Evolutionary conservation across 1,140 invertebrate species (phyloP).

Genomic region (Drosophila lini): DNA sequence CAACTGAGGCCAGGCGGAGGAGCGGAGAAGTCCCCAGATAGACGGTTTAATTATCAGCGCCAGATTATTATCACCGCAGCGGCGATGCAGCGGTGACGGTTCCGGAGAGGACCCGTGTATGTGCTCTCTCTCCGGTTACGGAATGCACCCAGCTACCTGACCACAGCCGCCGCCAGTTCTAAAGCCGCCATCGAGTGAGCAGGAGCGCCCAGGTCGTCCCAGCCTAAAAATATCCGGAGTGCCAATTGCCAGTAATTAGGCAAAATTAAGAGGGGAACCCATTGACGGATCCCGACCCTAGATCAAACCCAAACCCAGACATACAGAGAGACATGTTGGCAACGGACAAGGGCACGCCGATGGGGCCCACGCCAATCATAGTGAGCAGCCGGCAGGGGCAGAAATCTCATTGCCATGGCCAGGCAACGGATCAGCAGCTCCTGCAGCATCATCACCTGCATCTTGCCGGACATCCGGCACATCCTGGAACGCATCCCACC

Average conservation of each 20-base stretch:
- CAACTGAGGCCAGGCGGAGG: slow-evolving; percentile 47
- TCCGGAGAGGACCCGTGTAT: slow-evolving; percentile 19
- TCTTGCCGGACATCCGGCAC: slow-evolving; percentile 2
- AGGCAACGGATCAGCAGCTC: slow-evolving; percentile 43
- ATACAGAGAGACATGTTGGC: slow-evolving; percentile 42
- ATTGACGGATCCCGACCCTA: slow-evolving; percentile 8
- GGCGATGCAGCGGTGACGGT: slow-evolving; percentile 41
- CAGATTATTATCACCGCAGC: slow-evolving; percentile 70
- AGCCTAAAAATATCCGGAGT: slow-evolving; percentile 39
- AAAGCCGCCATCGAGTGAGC: slow-evolving; percentile 32
- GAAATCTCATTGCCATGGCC: slow-evolving; percentile 57
- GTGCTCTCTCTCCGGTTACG: slow-evolving; percentile 27
- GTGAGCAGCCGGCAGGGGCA: slow-evolving; percentile 31
- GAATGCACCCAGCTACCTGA: slow-evolving; percentile 37
- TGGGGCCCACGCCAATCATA: slow-evolving; percentile 48
- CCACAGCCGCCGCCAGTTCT: slow-evolving; percentile 13
- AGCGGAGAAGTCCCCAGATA: slow-evolving; percentile 30
- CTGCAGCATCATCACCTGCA: slow-evolving; percentile 42
- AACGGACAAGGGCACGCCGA: slow-evolving; percentile 59
- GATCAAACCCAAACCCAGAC: slow-evolving; percentile 3
- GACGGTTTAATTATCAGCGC: slow-evolving; percentile 68
- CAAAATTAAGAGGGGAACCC: slow-evolving; percentile 19
- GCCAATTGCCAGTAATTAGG: slow-evolving; percentile 49
- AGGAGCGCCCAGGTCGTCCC: slow-evolving; percentile 27
- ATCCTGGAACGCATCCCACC: slow-evolving; percentile 17